These are phyloP conservation scores for Chaenocephalus aceratus DNA, from an alignment of 2,113 vertebrate species.

Conservation along the genomic window DNA sequence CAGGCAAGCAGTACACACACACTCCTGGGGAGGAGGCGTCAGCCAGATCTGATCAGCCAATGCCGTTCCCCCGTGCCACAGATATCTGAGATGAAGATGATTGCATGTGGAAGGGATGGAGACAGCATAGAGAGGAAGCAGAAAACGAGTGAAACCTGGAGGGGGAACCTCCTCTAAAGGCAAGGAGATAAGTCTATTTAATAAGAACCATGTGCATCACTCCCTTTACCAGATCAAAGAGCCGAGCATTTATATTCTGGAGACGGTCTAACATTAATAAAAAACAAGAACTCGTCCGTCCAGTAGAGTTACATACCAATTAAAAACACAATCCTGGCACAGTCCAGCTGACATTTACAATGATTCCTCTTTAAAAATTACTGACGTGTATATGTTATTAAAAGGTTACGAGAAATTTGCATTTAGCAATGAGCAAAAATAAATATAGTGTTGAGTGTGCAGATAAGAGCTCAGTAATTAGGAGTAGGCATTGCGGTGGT, in stretches of 20 bases:
- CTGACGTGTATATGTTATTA: constrained; percentile 67
- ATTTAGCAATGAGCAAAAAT: constrained; percentile 73
- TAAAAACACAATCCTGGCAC: constrained; percentile 68
- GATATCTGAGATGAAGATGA: constrained; percentile 99
- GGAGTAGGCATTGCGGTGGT: constrained; percentile 64
- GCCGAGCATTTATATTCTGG: constrained; percentile 55
- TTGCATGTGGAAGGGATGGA: constrained; percentile 95
- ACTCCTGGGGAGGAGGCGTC: constrained; percentile 90
- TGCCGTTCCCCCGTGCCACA: constrained; percentile 92
- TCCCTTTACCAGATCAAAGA: constrained; percentile 69
- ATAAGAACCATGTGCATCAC: constrained; percentile 50
- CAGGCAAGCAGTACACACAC: constrained; percentile 90
- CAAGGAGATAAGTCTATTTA: constrained; percentile 55
- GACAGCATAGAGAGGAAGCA: constrained; percentile 80
- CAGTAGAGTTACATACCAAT: constrained; percentile 60
- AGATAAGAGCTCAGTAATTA: constrained; percentile 79
- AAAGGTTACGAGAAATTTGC: constrained; percentile 75
- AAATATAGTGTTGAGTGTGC: constrained; percentile 74
- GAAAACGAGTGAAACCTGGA: constrained; percentile 80
- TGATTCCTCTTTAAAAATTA: constrained; percentile 59
- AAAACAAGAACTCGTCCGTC: constrained; percentile 57
- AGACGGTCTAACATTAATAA: constrained; percentile 62
- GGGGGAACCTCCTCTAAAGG: constrained; percentile 84
- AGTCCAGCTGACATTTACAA: constrained; percentile 64
- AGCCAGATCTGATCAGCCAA: constrained; percentile 98